Percentiles rank a stretch among this genome's conserved stretches.
These are phyloP conservation scores for Clanis bilineata DNA, from an alignment of 2,888 invertebrate genomes.

Conservation along the genomic window DNA sequence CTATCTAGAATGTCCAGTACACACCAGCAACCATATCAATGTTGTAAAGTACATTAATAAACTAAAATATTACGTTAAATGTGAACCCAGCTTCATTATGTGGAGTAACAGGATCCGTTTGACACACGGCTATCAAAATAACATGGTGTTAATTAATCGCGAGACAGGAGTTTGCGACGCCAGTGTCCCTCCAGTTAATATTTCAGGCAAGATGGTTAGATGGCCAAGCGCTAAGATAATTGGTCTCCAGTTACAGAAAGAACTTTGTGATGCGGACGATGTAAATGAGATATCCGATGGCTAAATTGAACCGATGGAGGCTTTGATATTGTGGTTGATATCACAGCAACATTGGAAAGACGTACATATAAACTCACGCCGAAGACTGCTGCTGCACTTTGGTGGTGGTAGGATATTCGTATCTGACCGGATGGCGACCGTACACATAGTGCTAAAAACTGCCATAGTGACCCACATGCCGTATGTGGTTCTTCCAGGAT, in stretches of 20 bases:
- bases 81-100: conserved; percentile 63
- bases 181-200: conserved; percentile 48
- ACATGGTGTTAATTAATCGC: conserved; percentile 65
- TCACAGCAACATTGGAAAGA: too few species aligned
- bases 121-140: conserved; percentile 63
- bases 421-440: too few species aligned
- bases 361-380: too few species aligned
- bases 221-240: conserved; percentile 62
- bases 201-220: conserved; percentile 70
- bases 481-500: too few species aligned
- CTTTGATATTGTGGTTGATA: background rate
- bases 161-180: conserved; percentile 29
- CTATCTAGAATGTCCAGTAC: background rate
- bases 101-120: conserved; percentile 59
- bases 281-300: conserved; percentile 22
- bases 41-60: conserved; percentile 22
- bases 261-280: conserved; percentile 35
- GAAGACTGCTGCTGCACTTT: too few species aligned
- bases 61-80: conserved; percentile 28
- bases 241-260: conserved; percentile 61
- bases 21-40: conserved; percentile 10
- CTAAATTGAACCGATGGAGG: background rate
- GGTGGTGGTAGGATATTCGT: too few species aligned
- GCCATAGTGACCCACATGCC: too few species aligned
- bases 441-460: too few species aligned